Evolutionary conservation across 2,888 invertebrate genomes (phyloP).

Genomic region (Myopa tessellatipennis): DNA sequence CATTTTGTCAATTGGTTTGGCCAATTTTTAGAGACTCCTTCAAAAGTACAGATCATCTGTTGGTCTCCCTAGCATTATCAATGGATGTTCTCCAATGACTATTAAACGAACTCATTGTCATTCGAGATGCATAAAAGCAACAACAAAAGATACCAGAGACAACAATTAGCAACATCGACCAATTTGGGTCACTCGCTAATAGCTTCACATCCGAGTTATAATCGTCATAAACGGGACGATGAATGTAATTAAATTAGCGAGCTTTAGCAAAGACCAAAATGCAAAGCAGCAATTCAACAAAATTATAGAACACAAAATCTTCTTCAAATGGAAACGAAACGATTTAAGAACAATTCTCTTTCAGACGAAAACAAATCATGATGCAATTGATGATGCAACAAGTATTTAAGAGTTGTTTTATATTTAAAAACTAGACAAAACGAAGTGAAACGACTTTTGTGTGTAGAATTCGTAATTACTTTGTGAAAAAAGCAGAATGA

Average conservation of each 20-base stretch:
- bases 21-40: background rate
- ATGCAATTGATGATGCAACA: conserved; percentile 1
- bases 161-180: conserved; percentile 32
- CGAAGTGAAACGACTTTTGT: background rate
- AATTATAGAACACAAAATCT: background rate
- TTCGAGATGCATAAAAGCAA: background rate
- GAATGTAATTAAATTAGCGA: conserved; percentile 30
- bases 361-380: background rate
- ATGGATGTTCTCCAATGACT: conserved; percentile 9
- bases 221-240: conserved; percentile 21
- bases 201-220: conserved; percentile 33
- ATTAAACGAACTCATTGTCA: conserved; percentile 1
- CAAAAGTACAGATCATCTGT: background rate
- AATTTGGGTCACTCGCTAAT: conserved; percentile 37
- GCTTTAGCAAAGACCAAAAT: background rate
- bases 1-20: background rate
- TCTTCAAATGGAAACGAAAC: background rate
- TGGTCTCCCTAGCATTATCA: background rate
- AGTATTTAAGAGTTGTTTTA: background rate
- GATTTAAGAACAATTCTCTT: conserved; percentile 2
- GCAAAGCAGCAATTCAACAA: background rate
- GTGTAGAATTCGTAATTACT: background rate
- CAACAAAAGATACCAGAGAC: background rate
- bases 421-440: background rate
- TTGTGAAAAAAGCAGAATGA: background rate